Conservation (phyloP, 1,140 invertebrate genomes). For the Idris sp. region DNA sequence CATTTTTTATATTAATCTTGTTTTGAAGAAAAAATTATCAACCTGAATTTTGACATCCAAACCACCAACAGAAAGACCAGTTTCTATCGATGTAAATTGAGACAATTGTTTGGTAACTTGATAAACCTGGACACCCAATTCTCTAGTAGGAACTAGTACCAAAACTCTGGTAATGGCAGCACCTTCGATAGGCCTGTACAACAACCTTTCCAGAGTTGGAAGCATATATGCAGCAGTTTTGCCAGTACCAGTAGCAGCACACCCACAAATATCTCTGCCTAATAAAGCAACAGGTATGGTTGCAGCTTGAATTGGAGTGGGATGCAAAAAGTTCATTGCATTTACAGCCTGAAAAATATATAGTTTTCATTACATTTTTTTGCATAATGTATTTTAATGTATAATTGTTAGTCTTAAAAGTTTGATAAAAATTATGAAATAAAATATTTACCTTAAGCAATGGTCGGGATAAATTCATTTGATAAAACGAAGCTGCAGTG, state of each 20-base stretch:
- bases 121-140: constrained; percentile 96
- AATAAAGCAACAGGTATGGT: constrained; percentile 95
- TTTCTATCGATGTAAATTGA: constrained; percentile 90
- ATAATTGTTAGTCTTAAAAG: no score
- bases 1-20: no score
- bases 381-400: no score
- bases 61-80: constrained; percentile 93
- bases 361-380: no score
- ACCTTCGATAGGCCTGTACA: constrained; percentile 85
- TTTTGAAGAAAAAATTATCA: constrained; percentile 67
- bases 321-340: constrained; percentile 88
- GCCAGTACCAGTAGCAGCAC: constrained; percentile 98
- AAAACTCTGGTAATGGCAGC: constrained; percentile 89
- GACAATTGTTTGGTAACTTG: constrained; percentile 94
- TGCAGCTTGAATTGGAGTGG: constrained; percentile 79
- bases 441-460: constrained; percentile 87
- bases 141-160: constrained; percentile 96
- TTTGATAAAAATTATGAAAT: no score
- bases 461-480: constrained; percentile 95
- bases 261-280: constrained; percentile 94
- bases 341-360: constrained; percentile 85
- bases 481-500: constrained; percentile 88
- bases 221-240: constrained; percentile 99
- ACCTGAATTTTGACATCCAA: constrained; percentile 95
- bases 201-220: constrained; percentile 94